Conservation (phyloP, 1,140 invertebrate species). For the Hycleus phaleratus region DNA sequence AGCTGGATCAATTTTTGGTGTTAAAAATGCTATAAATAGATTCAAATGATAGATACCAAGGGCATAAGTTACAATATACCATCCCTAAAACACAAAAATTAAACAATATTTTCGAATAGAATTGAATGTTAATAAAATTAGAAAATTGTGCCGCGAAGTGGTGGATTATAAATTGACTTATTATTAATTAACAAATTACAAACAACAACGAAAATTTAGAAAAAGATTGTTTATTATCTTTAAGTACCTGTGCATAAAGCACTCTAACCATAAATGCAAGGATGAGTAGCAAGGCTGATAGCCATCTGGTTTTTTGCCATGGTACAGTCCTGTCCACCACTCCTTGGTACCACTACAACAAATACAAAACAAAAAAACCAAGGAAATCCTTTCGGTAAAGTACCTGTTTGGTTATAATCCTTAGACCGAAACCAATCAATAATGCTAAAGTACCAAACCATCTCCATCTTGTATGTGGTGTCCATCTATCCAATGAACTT, state of each 20-base stretch:
- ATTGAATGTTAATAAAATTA: not conserved
- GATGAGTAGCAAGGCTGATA: conserved; percentile 32
- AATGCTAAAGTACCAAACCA: conserved; percentile 49
- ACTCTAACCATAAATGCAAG: conserved; percentile 35
- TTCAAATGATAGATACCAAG: conserved; percentile 98
- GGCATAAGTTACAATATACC: conserved; percentile 99
- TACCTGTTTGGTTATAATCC: conserved; percentile 55
- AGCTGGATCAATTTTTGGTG: conserved; percentile 97
- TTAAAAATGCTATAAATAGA: conserved; percentile 98
- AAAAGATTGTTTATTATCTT: not conserved
- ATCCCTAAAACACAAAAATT: conserved; percentile 67
- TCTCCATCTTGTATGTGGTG: conserved; percentile 51
- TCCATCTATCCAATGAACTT: conserved; percentile 53
- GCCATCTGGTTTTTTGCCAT: conserved; percentile 36
- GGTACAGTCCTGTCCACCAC: conserved; percentile 41
- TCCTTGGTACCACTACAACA: conserved; percentile 41
- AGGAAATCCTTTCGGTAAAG: conserved; percentile 10
- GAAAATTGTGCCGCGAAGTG: conserved; percentile 13
- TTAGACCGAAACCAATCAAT: conserved; percentile 49
- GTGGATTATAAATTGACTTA: conserved; percentile 7
- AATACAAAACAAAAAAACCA: conserved; percentile 24
- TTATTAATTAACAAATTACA: not conserved
- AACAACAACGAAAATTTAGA: conserved; percentile 7
- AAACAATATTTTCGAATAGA: not conserved
- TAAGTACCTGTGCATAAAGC: conserved; percentile 37